A percentile compares a stretch with the other conserved stretches of the same genome.
Conservation (phyloP, 2,888 invertebrate genomes). For the Conus canariensis region DNA sequence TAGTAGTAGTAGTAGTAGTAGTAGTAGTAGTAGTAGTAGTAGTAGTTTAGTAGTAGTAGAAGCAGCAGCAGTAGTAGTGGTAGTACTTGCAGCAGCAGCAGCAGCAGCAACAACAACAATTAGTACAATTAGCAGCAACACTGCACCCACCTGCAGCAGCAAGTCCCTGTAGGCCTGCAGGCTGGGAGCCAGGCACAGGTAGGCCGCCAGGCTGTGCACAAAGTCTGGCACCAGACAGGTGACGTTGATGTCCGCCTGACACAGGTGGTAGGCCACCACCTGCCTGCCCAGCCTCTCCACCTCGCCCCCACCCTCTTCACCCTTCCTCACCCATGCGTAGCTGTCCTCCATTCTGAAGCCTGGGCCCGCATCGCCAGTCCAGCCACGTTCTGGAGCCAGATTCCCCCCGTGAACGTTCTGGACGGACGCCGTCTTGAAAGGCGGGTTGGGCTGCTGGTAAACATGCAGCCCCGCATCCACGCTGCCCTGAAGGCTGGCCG, state of each 20-base stretch:
- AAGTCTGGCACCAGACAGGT: slow-evolving; percentile 98
- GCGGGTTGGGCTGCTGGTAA: too few relatives aligned
- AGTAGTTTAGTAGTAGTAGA: too few relatives aligned
- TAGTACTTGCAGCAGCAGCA: too few relatives aligned
- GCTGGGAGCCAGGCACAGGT: slow-evolving; percentile 94
- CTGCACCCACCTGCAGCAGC: slow-evolving; percentile 77
- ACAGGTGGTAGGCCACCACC: slow-evolving; percentile 96
- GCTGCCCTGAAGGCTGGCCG: too few relatives aligned
- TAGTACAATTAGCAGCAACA: too few relatives aligned
- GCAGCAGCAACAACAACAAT: too few relatives aligned
- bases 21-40: too few relatives aligned
- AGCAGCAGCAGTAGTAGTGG: too few relatives aligned
- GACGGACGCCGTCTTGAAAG: too few relatives aligned
- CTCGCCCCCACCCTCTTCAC: slow-evolving; percentile 48
- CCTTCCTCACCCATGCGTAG: background rate
- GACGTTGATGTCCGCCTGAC: slow-evolving; percentile 94
- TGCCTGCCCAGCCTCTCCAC: slow-evolving; percentile 84
- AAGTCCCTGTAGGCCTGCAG: slow-evolving; percentile 92
- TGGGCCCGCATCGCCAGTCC: background rate
- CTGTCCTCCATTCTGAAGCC: background rate
- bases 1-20: too few relatives aligned
- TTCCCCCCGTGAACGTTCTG: background rate
- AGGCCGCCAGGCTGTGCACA: slow-evolving; percentile 95
- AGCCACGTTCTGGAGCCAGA: too few relatives aligned
- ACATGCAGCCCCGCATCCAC: too few relatives aligned